These are phyloP conservation scores for Marcusenius ussheri DNA, from an alignment of 2,113 vertebrate genomes.

Conservation along the genomic window DNA sequence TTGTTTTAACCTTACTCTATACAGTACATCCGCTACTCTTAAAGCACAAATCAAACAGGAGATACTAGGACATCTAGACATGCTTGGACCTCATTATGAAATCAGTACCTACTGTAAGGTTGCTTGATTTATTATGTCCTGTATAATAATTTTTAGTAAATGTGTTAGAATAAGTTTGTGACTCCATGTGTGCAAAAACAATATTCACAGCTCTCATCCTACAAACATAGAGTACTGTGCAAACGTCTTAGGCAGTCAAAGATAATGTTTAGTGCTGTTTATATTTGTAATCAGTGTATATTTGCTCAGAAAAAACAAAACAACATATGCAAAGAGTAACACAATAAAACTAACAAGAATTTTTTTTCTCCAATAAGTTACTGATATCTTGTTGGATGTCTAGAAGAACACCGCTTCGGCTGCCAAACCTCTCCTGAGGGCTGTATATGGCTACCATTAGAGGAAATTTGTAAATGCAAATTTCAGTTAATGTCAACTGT, in stretches of 20 bases:
- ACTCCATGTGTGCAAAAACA: background rate
- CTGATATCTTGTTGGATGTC: background rate
- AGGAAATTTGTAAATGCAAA: background rate
- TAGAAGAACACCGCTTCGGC: background rate
- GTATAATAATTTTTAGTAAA: background rate
- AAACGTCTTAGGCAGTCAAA: background rate
- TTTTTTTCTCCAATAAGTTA: background rate
- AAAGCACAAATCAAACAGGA: background rate
- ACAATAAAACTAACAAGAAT: background rate
- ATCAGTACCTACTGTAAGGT: background rate
- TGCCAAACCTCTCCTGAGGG: background rate
- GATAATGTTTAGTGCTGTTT: background rate
- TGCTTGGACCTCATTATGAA: background rate
- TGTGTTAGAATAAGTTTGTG: background rate
- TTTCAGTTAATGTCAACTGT: background rate
- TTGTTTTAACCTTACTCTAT: background rate
- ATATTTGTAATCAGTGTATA: background rate
- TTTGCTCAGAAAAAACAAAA: background rate
- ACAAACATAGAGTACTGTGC: background rate
- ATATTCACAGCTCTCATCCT: background rate
- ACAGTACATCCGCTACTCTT: background rate
- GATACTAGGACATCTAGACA: background rate
- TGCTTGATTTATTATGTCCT: background rate
- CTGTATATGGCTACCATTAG: background rate
- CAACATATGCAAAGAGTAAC: background rate